Base-by-base conservation (phyloP, 2,888 invertebrate species). In the Brenthis hecate region DNA sequence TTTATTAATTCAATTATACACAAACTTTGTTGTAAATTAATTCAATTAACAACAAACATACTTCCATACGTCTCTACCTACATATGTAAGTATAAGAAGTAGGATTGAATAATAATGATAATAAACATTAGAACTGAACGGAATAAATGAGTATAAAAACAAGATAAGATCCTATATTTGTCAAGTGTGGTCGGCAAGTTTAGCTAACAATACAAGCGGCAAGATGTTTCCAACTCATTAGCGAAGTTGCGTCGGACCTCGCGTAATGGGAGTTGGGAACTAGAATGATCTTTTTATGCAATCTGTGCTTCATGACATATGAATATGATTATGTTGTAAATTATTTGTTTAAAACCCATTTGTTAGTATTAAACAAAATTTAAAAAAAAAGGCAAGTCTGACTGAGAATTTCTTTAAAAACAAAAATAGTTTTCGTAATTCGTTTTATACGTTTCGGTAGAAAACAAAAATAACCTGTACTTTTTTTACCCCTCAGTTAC, bases 171-270 rank as follows among this genome's bases (percentile, higher is more conserved):
- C 6, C 36, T 43, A 43, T 43, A 43, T 43, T 43, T 55, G 6
- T 55, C 51, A 56, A 57, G 53, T 47, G 50, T 50, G 50, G 64
- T 57, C 32, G 19, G 36, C 36, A 32, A 64, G 61, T 64, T 65
- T 43, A 28, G 53, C 61, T 51, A 69, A 67, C 66, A 67, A 69
- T 57, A 65, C 48, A 62, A 63, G 54, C 66, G 55, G 55, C 32
- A 56, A 65, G 65, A 67, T 67, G 65, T 67, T 66, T 62, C 69
- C 53, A 72, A 72, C 67, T 67, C 69, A 67, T 69, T 68, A 72
- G 65, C n/a, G 51, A 65, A 72, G 57, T 70, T 64, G 57, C 56
- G 48, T 50, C 47, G 60, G 67, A 70, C 67, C 50, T 50, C 16
- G 56, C 60, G 57, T 54, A 54, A 57, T 56, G 56, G 28, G 58